Conservation (phyloP, 2,113 vertebrate genomes). For the Onychorhynchus coronatus region DNA sequence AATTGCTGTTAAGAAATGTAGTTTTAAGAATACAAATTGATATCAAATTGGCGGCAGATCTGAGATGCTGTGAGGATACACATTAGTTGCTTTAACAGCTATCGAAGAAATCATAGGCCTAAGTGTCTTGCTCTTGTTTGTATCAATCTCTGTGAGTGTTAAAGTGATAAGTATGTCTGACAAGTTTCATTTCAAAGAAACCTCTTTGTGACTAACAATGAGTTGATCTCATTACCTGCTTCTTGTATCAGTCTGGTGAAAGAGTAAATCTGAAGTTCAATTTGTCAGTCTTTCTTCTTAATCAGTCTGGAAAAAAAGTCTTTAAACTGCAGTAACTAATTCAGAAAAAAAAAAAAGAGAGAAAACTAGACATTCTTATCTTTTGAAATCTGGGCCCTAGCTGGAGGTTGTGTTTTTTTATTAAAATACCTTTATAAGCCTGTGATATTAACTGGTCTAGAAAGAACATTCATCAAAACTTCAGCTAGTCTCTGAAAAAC, state of each 20-base stretch:
- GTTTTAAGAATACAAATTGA: not conserved
- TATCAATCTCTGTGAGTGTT: constrained; percentile 25
- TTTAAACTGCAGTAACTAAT: constrained; percentile 33
- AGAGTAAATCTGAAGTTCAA: constrained; percentile 57
- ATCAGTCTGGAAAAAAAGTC: constrained; percentile 26
- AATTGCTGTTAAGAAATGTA: not conserved
- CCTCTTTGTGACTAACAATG: constrained; percentile 40
- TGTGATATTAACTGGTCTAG: constrained; percentile 42
- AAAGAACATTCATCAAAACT: constrained; percentile 54
- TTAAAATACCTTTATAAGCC: constrained; percentile 32
- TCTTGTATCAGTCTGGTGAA: constrained; percentile 6
- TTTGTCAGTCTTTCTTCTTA: constrained; percentile 59
- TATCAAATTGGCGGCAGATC: not conserved
- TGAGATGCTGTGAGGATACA: not conserved
- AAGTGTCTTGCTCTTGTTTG: not conserved
- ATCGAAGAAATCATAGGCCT: not conserved
- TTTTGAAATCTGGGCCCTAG: constrained; percentile 12
- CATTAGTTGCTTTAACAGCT: not conserved
- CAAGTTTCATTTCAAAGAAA: constrained; percentile 54
- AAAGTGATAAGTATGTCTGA: constrained; percentile 36
- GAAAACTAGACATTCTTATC: not conserved
- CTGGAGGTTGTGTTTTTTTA: constrained; percentile 18
- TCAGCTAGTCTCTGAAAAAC: constrained; percentile 25
- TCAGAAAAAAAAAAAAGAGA: not conserved
- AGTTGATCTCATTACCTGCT: constrained; percentile 54